A percentile compares a stretch with the other conserved stretches of the same genome.
These are phyloP conservation scores for Diarsia mendica DNA, from an alignment of 2,888 invertebrate genomes.

Conservation along the genomic window DNA sequence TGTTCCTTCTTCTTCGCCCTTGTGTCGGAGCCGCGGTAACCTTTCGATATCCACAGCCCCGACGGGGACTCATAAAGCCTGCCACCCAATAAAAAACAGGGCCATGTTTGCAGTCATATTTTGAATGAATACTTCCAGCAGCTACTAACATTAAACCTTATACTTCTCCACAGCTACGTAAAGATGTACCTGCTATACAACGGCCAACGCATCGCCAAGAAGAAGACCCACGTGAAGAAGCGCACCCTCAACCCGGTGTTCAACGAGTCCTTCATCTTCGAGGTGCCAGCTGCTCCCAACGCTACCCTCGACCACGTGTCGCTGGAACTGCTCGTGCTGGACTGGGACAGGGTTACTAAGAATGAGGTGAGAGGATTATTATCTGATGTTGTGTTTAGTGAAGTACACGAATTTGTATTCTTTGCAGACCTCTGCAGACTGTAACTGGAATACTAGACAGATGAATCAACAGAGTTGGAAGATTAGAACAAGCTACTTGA, in stretches of 20 bases:
- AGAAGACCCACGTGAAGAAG: conserved; percentile 99
- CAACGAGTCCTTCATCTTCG: conserved; percentile 99
- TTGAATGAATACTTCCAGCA: neutral
- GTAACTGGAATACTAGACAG: neutral
- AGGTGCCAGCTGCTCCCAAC: conserved; percentile 94
- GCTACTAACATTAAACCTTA: neutral
- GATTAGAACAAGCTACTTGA: neutral
- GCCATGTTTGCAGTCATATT: too few relatives aligned
- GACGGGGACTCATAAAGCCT: too few relatives aligned
- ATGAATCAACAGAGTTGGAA: neutral
- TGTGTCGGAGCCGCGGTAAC: too few relatives aligned
- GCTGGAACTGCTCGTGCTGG: conserved; percentile 96
- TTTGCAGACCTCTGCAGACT: neutral
- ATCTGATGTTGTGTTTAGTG: neutral
- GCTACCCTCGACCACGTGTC: conserved; percentile 95
- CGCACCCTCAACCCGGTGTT: conserved; percentile 99
- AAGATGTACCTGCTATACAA: conserved; percentile 99
- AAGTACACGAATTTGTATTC: neutral
- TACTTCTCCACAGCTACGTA: conserved; percentile 90
- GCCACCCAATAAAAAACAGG: too few relatives aligned
- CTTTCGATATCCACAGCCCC: too few relatives aligned
- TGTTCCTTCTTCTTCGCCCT: too few relatives aligned
- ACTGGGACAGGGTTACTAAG: conserved; percentile 99
- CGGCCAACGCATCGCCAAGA: conserved; percentile 99
- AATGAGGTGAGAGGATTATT: conserved; percentile 93